Evolutionary conservation across 2,888 invertebrate species (phyloP).

Genomic region (Coremacera marginata): DNA sequence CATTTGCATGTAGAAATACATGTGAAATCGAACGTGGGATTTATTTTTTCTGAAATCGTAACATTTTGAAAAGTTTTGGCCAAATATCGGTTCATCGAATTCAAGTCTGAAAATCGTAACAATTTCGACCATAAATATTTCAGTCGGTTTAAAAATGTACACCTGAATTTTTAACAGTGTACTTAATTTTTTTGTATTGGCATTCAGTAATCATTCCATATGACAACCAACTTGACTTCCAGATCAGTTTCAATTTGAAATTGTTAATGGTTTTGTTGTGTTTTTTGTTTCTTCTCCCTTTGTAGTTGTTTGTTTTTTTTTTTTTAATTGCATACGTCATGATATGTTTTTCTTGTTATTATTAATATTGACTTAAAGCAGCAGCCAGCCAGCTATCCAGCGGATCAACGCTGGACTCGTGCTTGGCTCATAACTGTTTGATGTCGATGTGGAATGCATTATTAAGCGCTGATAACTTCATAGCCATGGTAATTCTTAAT

Average conservation of each 20-base stretch:
- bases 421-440: conserved; percentile 2
- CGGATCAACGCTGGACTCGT: background rate
- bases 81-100: too few species aligned
- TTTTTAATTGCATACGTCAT: conserved; percentile 13
- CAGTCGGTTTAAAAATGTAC: too few species aligned
- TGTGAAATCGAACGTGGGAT: too few species aligned
- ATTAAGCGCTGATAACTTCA: background rate
- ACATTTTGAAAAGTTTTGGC: too few species aligned
- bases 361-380: background rate
- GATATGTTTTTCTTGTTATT: background rate
- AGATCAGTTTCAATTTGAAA: conserved; percentile 60
- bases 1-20: too few species aligned
- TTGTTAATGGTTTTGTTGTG: conserved; percentile 43
- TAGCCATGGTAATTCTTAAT: background rate
- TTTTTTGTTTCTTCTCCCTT: background rate
- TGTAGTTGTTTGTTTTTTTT: background rate
- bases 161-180: too few species aligned
- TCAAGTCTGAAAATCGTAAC: too few species aligned
- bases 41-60: too few species aligned
- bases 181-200: too few species aligned
- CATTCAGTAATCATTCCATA: conserved; percentile 66
- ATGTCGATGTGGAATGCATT: conserved; percentile 3
- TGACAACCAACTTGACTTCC: conserved; percentile 69
- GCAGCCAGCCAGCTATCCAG: background rate
- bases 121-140: too few species aligned